phyloP scores from a whole-genome alignment of 92 coral and sea anemone species.

The Bergia sp. region DNA sequence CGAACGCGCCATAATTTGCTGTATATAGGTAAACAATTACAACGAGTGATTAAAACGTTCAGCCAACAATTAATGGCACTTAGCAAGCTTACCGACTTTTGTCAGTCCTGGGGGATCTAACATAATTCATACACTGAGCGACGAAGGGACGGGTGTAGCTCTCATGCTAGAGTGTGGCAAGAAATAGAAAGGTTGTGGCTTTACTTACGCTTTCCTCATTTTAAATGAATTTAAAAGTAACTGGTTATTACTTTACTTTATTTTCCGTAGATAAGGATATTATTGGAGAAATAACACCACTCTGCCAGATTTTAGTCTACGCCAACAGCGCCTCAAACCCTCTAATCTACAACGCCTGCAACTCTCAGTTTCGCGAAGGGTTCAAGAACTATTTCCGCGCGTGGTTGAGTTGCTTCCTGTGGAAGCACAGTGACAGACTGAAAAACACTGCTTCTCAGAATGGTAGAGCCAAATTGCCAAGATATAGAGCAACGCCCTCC shows the following conservation, averaged over 20 bases:
- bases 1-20: too few species aligned
- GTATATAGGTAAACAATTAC: too few species aligned
- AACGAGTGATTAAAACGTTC: too few species aligned
- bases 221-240: too few species aligned
- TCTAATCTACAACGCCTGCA: slow-evolving; percentile 92
- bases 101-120: too few species aligned
- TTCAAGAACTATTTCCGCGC: slow-evolving; percentile 85
- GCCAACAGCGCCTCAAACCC: slow-evolving; percentile 96
- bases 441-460: not conserved
- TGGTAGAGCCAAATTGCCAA: not conserved
- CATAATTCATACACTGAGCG: too few species aligned
- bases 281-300: slow-evolving; percentile 63
- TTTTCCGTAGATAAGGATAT: slow-evolving; percentile 46
- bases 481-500: not conserved
- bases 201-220: not conserved
- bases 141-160: too few species aligned
- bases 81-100: too few species aligned
- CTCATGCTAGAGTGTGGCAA: too few species aligned
- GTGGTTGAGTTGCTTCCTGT: slow-evolving; percentile 73
- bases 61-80: too few species aligned
- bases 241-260: too few species aligned
- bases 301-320: slow-evolving; percentile 89
- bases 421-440: slow-evolving; percentile 27
- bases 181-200: too few species aligned
- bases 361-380: slow-evolving; percentile 93